Evolutionary conservation across 2,797 vertebrate genomes (phyloP).

Genomic region (Danio jaintianensis): DNA sequence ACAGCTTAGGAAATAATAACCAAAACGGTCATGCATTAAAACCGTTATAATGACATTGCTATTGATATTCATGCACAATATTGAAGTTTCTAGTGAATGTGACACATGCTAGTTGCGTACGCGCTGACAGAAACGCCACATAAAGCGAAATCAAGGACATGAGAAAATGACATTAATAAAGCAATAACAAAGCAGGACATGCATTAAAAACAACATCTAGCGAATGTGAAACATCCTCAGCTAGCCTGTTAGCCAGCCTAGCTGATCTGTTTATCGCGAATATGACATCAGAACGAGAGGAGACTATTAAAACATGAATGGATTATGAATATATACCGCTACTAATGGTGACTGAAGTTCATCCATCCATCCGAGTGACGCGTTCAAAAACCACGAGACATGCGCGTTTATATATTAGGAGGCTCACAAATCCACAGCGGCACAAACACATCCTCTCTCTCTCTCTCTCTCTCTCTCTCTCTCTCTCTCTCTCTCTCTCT

Average conservation of each 20-base stretch:
- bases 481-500: constrained; percentile 5
- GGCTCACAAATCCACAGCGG: background rate
- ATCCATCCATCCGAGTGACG: constrained; percentile 27
- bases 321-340: constrained; percentile 4
- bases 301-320: background rate
- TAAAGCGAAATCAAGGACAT: background rate
- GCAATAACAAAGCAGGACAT: background rate
- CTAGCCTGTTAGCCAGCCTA: constrained; percentile 33
- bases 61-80: background rate
- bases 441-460: no score
- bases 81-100: constrained; percentile 7
- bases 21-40: background rate
- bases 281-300: background rate
- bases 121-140: background rate
- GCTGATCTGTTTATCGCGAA: constrained; percentile 11
- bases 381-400: constrained; percentile 14
- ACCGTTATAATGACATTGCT: no score
- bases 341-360: constrained; percentile 5
- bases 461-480: constrained; percentile 11
- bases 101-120: background rate
- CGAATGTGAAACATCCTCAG: background rate
- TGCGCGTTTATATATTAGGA: background rate
- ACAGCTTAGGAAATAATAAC: no score
- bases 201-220: background rate
- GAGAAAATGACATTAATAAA: background rate